A percentile compares a stretch with the other conserved stretches of the same genome.
phyloP scores from a whole-genome alignment of 2,888 invertebrate species.

The Minunthozetes semirufus region DNA sequence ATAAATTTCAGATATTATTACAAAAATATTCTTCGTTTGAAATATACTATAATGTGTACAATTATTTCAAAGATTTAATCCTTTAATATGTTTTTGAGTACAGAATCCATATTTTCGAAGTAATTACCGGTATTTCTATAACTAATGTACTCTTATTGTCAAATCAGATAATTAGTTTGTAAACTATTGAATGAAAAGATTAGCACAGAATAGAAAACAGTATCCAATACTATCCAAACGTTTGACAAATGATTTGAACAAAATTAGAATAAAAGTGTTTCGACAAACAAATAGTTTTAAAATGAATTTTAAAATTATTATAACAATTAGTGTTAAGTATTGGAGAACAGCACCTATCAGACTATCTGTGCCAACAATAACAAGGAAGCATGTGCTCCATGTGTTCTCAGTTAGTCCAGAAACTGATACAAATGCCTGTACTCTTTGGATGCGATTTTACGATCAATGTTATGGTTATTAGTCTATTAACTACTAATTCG shows the following conservation, averaged over 20 bases:
- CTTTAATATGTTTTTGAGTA: no score
- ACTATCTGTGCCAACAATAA: conserved; percentile 15
- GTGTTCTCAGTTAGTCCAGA: not conserved
- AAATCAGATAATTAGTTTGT: no score
- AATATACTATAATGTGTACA: no score
- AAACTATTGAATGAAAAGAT: no score
- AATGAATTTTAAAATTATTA: conserved; percentile 4
- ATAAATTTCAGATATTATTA: no score
- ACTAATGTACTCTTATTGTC: no score
- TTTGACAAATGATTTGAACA: not conserved
- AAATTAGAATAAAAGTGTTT: not conserved
- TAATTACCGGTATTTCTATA: no score
- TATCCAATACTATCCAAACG: not conserved
- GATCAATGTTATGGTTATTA: conserved; percentile 10
- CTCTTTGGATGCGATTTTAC: not conserved
- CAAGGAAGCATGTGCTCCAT: conserved; percentile 30
- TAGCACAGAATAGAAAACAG: not conserved
- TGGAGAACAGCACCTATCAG: not conserved
- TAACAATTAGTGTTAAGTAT: not conserved
- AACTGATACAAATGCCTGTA: not conserved
- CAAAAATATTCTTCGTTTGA: no score
- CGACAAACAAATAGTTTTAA: not conserved
- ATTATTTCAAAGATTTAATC: no score
- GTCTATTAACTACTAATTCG: conserved; percentile 21
- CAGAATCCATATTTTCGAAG: no score